Conservation (phyloP, 2,888 invertebrate species). For the Diarsia mendica region DNA sequence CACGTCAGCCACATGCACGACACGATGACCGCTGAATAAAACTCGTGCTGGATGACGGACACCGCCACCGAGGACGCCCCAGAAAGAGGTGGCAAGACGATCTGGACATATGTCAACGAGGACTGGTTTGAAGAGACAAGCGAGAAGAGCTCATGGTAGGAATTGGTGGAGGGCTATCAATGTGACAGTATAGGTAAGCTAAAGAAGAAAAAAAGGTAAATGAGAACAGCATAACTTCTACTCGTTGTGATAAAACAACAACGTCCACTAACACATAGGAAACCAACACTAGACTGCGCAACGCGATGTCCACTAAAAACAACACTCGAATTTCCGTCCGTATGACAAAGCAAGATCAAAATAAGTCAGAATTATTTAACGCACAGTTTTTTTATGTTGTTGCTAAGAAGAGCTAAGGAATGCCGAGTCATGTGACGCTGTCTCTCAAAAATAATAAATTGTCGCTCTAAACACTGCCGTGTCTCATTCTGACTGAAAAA, state of each 20-base stretch:
- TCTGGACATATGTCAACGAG: neutral
- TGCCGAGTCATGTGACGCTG: constrained; percentile 67
- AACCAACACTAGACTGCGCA: constrained; percentile 15
- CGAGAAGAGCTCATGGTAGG: neutral
- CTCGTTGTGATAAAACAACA: constrained; percentile 9
- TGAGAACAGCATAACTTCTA: neutral
- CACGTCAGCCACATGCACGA: neutral
- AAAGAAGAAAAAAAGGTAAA: no score
- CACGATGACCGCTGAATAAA: no score
- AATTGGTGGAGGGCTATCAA: no score
- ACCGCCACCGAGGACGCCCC: neutral
- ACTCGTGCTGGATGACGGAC: neutral
- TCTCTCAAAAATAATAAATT: constrained; percentile 61
- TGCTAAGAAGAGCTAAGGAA: constrained; percentile 74
- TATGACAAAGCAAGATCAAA: constrained; percentile 72
- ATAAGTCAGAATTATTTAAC: constrained; percentile 68
- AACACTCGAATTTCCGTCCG: constrained; percentile 34
- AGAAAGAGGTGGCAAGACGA: neutral
- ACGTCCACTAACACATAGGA: neutral
- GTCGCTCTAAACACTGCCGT: constrained; percentile 50
- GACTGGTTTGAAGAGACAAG: neutral
- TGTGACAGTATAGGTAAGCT: no score
- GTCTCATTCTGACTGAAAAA: constrained; percentile 42
- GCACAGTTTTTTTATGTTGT: constrained; percentile 71
- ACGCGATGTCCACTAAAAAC: constrained; percentile 22